phyloP scores from a whole-genome alignment of 2,888 invertebrate species.

The Petrolisthes cinctipes region DNA sequence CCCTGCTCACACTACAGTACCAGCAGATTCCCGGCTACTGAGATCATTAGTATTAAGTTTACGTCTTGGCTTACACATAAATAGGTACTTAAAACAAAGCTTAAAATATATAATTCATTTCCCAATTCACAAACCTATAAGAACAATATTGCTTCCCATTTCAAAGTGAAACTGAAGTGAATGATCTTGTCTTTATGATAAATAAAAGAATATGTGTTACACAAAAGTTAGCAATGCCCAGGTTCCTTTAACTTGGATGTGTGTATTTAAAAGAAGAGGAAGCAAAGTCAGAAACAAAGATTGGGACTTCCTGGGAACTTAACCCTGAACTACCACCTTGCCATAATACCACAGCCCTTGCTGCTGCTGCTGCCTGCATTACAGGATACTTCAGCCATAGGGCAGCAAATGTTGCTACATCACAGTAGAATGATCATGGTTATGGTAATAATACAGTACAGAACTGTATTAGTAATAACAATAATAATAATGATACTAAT shows the following conservation, averaged over 20 bases:
- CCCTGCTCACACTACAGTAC: slow-evolving; percentile 42
- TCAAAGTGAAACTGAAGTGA: not conserved
- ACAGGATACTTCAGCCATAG: not conserved
- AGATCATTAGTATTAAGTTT: slow-evolving; percentile 11
- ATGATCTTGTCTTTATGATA: not conserved
- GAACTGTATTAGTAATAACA: no score
- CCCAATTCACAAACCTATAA: not conserved
- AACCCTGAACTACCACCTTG: not conserved
- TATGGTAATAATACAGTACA: not conserved
- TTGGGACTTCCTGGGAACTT: not conserved
- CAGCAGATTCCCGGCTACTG: slow-evolving; percentile 13
- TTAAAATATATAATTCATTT: slow-evolving; percentile 6
- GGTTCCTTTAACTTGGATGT: not conserved
- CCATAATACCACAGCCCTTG: not conserved
- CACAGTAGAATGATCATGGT: not conserved
- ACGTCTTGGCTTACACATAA: slow-evolving; percentile 11
- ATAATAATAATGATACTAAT: slow-evolving; percentile 1
- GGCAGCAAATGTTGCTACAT: not conserved
- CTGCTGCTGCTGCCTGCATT: not conserved
- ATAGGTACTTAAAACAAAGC: slow-evolving; percentile 8
- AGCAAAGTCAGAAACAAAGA: not conserved
- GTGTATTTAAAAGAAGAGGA: not conserved
- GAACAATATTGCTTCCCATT: slow-evolving; percentile 5
- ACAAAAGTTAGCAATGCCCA: slow-evolving; percentile 11
- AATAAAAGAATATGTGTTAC: not conserved